A percentile compares a stretch with the other conserved stretches of the same genome.
phyloP scores from a whole-genome alignment of 1,140 invertebrate genomes.

The Drosophila repletoides region DNA sequence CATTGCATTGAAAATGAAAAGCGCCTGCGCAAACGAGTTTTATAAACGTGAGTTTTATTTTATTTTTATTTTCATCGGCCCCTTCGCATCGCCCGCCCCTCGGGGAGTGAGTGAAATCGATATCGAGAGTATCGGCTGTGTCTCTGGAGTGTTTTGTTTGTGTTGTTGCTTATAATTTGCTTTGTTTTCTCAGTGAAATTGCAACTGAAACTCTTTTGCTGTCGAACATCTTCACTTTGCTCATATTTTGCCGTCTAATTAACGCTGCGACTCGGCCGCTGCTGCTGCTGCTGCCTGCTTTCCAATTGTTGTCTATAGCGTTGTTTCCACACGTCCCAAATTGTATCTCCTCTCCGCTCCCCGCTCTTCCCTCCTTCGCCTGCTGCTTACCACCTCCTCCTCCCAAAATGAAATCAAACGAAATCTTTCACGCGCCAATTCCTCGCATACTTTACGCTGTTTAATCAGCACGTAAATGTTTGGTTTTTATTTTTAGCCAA shows the following conservation, averaged over 20 bases:
- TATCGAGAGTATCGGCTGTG: constrained; percentile 46
- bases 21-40: constrained; percentile 64
- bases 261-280: constrained; percentile 33
- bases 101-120: constrained; percentile 66
- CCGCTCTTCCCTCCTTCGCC: neutral
- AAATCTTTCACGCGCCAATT: constrained; percentile 79
- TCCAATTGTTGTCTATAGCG: constrained; percentile 57
- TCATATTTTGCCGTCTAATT: constrained; percentile 57
- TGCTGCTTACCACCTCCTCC: neutral
- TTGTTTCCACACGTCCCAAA: constrained; percentile 34
- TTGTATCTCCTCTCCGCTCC: neutral
- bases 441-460: constrained; percentile 59
- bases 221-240: constrained; percentile 51
- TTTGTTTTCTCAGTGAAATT: constrained; percentile 64
- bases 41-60: constrained; percentile 42
- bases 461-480: constrained; percentile 62
- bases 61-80: constrained; percentile 9
- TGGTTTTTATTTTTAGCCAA: constrained; percentile 60
- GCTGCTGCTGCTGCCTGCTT: constrained; percentile 47
- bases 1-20: constrained; percentile 71
- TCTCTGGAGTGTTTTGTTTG: neutral
- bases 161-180: constrained; percentile 43
- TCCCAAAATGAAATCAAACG: constrained; percentile 60
- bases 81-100: too few species aligned
- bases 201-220: constrained; percentile 32